Conservation (phyloP, 2,113 vertebrate genomes). For the Rhinopomastus cyanomelas region DNA sequence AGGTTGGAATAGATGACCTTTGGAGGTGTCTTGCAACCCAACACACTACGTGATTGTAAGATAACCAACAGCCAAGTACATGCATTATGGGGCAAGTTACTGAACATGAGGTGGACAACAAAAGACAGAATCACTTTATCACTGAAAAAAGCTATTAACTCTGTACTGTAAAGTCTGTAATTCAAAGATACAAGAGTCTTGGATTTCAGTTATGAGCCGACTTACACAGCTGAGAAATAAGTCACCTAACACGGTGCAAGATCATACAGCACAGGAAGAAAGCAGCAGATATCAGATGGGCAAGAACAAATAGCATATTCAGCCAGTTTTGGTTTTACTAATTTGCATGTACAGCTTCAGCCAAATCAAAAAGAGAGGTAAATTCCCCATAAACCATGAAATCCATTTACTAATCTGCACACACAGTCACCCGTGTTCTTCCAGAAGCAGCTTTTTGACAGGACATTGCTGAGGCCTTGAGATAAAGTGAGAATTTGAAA, state of each 20-base stretch:
- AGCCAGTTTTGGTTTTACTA: background rate
- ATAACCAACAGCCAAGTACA: background rate
- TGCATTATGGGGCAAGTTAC: background rate
- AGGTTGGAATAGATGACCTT: too few relatives aligned
- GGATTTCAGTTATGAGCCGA: background rate
- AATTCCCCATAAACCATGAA: background rate
- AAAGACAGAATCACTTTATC: background rate
- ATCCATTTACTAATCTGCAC: background rate
- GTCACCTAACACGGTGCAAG: background rate
- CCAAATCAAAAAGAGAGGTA: background rate
- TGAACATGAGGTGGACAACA: background rate
- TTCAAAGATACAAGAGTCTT: background rate
- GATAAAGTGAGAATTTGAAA: background rate
- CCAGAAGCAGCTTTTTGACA: background rate
- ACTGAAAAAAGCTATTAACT: background rate
- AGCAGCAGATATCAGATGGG: background rate
- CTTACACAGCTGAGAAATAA: background rate
- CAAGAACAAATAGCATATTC: background rate
- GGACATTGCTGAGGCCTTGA: background rate
- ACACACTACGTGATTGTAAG: too few relatives aligned
- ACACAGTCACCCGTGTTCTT: rapidly evolving
- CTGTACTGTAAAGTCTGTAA: background rate
- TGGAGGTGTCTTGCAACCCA: too few relatives aligned
- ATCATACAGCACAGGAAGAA: background rate
- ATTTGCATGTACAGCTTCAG: background rate